A percentile compares a stretch with the other conserved stretches of the same genome.
Evolutionary conservation across 2,797 vertebrate genomes (phyloP).

Genomic region (Synanceia verrucosa): DNA sequence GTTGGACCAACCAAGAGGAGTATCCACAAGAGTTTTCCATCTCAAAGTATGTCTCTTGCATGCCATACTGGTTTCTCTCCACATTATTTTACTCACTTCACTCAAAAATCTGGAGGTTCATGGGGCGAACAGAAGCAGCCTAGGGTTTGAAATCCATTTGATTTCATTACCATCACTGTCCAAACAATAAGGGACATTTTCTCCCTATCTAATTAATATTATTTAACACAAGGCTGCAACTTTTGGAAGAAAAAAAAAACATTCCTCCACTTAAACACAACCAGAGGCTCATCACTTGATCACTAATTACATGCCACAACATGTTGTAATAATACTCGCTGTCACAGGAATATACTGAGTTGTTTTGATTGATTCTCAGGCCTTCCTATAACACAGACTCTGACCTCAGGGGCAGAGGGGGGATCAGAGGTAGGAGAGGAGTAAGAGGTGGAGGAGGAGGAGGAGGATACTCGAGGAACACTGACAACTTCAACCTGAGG

Average conservation of each 20-base stretch:
- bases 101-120: neutral
- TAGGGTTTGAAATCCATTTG: too few relatives aligned
- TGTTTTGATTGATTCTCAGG: constrained; percentile 44
- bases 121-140: too few relatives aligned
- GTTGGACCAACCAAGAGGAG: constrained; percentile 64
- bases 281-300: neutral
- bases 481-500: constrained; percentile 82
- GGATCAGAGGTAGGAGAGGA: constrained; percentile 73
- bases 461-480: constrained; percentile 75
- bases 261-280: neutral
- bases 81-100: neutral
- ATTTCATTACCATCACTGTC: too few relatives aligned
- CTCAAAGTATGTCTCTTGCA: constrained; percentile 75
- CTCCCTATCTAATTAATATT: too few relatives aligned
- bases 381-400: constrained; percentile 70
- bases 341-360: neutral
- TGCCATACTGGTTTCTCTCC: neutral
- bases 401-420: constrained; percentile 72
- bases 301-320: too few relatives aligned
- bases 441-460: constrained; percentile 82
- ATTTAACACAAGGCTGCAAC: neutral
- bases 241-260: neutral
- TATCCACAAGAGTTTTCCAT: constrained; percentile 68
- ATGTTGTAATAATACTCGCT: too few relatives aligned
- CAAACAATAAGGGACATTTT: too few relatives aligned